Base-by-base conservation (phyloP, 35 echinoderm and acorn worm species). In the Ptychodera flava region DNA sequence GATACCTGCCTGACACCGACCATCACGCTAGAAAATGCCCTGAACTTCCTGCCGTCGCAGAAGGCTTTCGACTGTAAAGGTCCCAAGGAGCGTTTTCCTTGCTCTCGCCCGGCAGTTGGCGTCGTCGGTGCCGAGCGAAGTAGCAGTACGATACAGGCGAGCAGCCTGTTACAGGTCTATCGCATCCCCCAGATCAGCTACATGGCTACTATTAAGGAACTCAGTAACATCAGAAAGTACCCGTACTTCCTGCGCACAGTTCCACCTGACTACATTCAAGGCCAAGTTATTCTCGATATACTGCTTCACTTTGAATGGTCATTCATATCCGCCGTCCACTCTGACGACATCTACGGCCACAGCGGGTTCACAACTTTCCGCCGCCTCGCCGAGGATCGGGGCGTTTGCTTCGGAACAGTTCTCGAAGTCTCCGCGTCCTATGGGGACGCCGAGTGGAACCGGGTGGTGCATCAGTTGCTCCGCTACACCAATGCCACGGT, bases 261-360 rank as follows among this genome's bases (percentile, higher is more conserved):
- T 79, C 86, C 86, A 33, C 79, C 86, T 28, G 86, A 88, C 78
- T 1, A 81, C 31, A n/a, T 29, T 31, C 86, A 88, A 37, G 86
- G 84, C 22, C 79, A 92, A 76, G 93, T 91, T 16, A 87, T 95
- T 16, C 27, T 92, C 22, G 93, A 86, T 78, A 83, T 95, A n/a
- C 35, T 95, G 15, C 35, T 86, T 32, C 81, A 92, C 10, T 90
- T 90, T 53, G 35, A 82, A 22, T 95, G 90, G 90, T 35, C 80
- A 0, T 95, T 93, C 36, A 88, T 95, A 15, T 87, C 88, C 36
- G 45, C 92, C 37, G 52, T 95, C 10, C 89, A 95, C 35, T 95
- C 93, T 1, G 88, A 89, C 30, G 93, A 95, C 81, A 95, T 53
- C 83, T 95, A 95, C 83, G 93, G 93, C 82, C 82, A 22, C 79